Conservation (phyloP, 1,140 invertebrate species). For the Triops longicaudatus region DNA sequence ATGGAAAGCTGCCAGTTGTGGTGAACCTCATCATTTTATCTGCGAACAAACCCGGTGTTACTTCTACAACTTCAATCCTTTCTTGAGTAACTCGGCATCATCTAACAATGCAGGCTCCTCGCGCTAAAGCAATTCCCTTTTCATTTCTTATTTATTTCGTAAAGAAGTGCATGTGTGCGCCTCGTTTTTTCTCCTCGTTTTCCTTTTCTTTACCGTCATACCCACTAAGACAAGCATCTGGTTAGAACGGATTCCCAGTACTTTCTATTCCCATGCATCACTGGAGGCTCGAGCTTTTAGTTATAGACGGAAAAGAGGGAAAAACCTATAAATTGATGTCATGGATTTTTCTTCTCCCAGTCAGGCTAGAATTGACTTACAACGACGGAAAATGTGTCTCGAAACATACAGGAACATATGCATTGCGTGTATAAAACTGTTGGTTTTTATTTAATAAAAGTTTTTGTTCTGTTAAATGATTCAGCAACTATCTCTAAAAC, state of each 20-base stretch:
- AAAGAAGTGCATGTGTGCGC: background rate
- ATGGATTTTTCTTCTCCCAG: background rate
- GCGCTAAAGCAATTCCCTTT: constrained; percentile 20
- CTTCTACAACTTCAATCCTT: constrained; percentile 83
- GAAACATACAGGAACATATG: background rate
- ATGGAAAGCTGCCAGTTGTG: constrained; percentile 72
- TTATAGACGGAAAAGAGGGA: background rate
- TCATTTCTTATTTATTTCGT: background rate
- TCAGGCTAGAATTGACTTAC: background rate
- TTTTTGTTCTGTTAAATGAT: constrained; percentile 3
- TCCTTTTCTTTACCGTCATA: background rate
- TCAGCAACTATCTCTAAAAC: background rate
- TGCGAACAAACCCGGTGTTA: constrained; percentile 81
- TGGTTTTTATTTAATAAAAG: background rate
- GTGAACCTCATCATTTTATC: constrained; percentile 73
- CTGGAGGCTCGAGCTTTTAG: background rate
- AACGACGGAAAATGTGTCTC: background rate
- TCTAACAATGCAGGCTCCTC: constrained; percentile 8
- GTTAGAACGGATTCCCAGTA: background rate
- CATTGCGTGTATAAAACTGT: background rate
- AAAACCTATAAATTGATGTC: background rate
- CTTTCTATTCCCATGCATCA: constrained; percentile 1
- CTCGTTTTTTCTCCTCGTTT: background rate
- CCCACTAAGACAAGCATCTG: background rate
- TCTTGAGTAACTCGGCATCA: constrained; percentile 58